Percentiles rank a stretch among this genome's conserved stretches.
Conservation (phyloP, 2,113 vertebrate genomes). For the Electrona antarctica region DNA sequence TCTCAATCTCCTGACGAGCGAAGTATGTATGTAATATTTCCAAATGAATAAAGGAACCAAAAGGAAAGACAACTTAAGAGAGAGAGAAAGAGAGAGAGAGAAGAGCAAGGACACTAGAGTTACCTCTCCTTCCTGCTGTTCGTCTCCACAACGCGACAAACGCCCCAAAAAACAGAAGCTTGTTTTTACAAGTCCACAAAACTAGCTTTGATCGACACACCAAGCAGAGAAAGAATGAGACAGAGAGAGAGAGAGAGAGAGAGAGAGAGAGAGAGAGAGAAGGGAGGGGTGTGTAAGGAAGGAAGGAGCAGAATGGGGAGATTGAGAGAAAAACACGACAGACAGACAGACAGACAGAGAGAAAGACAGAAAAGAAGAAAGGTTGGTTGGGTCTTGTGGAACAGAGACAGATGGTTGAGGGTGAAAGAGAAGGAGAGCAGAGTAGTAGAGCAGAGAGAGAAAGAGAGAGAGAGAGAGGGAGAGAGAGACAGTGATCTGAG, state of each 20-base stretch:
- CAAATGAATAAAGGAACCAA: too few relatives aligned
- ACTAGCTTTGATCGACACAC: constrained; percentile 48
- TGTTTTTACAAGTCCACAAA: constrained; percentile 17
- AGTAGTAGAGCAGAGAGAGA: not conserved
- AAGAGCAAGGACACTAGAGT: constrained; percentile 32
- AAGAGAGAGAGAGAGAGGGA: constrained; percentile 14
- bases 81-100: not conserved
- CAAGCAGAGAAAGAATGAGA: constrained; percentile 22
- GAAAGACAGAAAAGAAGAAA: constrained; percentile 1
- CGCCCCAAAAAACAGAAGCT: constrained; percentile 38
- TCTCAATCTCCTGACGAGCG: not conserved
- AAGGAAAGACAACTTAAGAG: not conserved
- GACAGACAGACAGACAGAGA: constrained; percentile 1
- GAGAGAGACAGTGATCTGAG: constrained; percentile 35
- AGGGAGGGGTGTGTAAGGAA: constrained; percentile 6
- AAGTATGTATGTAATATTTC: too few relatives aligned
- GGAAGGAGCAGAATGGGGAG: constrained; percentile 21
- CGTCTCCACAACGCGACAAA: constrained; percentile 40
- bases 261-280: constrained; percentile 3
- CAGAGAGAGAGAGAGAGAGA: constrained; percentile 9
- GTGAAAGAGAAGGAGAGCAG: not conserved
- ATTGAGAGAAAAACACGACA: constrained; percentile 2
- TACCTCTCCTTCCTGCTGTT: constrained; percentile 51
- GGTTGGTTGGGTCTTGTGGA: constrained; percentile 54
- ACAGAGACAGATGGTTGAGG: constrained; percentile 52